Percentiles rank a stretch among this genome's conserved stretches.
These are phyloP conservation scores for Corythornis leucogaster DNA, from an alignment of 2,797 vertebrate species.

Conservation along the genomic window DNA sequence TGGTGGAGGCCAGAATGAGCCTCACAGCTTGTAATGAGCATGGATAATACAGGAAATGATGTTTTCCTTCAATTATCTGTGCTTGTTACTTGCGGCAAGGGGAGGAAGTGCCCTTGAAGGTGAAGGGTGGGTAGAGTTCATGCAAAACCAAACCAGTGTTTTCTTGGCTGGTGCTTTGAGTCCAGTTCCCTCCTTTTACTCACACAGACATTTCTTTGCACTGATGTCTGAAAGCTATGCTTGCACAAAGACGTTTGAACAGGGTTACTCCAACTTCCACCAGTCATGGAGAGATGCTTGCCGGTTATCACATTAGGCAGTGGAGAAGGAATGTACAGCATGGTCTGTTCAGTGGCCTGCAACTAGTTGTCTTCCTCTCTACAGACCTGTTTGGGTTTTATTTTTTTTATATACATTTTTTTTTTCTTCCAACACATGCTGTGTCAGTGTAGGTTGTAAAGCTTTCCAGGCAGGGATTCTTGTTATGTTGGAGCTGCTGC, in stretches of 20 bases:
- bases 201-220: neutral
- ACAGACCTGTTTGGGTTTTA: neutral
- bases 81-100: slow-evolving; percentile 25
- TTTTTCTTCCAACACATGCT: neutral
- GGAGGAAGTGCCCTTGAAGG: slow-evolving; percentile 16
- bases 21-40: neutral
- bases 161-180: neutral
- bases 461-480: neutral
- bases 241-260: neutral
- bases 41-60: slow-evolving; percentile 29
- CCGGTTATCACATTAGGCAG: neutral
- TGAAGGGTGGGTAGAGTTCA: slow-evolving; percentile 31
- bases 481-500: neutral
- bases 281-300: neutral
- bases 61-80: slow-evolving; percentile 47
- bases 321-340: neutral
- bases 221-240: neutral
- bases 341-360: neutral
- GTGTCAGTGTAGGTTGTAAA: neutral
- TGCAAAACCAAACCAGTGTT: neutral
- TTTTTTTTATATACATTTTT: neutral
- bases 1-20: neutral
- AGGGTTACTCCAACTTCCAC: neutral
- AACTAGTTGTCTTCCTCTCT: neutral
- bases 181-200: neutral